phyloP scores from a whole-genome alignment of 2,113 vertebrate genomes.

The Ptilonorhynchus violaceus region DNA sequence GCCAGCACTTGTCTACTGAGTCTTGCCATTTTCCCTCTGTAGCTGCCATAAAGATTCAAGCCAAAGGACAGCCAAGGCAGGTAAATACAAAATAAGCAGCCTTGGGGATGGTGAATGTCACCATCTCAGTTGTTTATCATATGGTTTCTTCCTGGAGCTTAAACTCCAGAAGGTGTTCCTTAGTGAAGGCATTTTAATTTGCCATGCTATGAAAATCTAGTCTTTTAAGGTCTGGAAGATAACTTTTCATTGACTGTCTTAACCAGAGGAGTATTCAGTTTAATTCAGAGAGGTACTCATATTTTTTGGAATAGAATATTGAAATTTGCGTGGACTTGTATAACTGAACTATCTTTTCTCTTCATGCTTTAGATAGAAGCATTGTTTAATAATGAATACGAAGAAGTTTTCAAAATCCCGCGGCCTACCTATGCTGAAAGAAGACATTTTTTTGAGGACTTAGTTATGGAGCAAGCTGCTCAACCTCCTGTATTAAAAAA shows the following conservation, averaged over 20 bases:
- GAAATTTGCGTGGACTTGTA: neutral
- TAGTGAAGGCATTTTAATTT: neutral
- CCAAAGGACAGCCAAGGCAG: neutral
- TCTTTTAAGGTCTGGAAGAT: neutral
- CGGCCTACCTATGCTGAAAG: slow-evolving; percentile 79
- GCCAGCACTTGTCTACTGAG: neutral
- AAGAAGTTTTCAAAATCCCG: slow-evolving; percentile 83
- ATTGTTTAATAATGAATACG: slow-evolving; percentile 81
- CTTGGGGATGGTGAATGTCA: neutral
- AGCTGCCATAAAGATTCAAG: neutral
- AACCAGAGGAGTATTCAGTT: neutral
- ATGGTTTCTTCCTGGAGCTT: neutral
- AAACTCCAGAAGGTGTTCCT: neutral
- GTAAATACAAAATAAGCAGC: neutral
- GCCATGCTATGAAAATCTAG: neutral
- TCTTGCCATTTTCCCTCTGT: neutral
- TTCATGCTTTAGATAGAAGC: slow-evolving; percentile 77
- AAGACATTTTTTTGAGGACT: slow-evolving; percentile 86
- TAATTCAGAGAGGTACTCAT: neutral
- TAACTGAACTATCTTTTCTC: neutral
- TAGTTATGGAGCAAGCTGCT: slow-evolving; percentile 86
- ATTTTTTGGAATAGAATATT: neutral
- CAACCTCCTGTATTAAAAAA: slow-evolving; percentile 81
- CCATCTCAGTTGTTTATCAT: neutral
- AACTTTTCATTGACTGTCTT: neutral